These are phyloP conservation scores for Lingula anatina DNA, from an alignment of 2,888 invertebrate species.

Conservation along the genomic window DNA sequence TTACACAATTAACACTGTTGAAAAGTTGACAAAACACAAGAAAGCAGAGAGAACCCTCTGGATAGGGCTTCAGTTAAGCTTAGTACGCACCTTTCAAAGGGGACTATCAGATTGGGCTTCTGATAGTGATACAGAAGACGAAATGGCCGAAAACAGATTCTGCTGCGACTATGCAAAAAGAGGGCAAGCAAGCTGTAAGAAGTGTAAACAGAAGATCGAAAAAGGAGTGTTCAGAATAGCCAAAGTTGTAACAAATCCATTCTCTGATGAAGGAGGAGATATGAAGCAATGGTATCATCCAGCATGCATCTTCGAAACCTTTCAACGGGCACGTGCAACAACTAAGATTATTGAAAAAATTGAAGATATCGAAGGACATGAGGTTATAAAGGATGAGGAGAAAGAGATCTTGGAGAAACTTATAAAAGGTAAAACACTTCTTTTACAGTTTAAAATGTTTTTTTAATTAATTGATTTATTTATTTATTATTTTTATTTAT, in stretches of 20 bases:
- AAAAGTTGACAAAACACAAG: no score
- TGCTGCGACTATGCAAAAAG: conserved; percentile 75
- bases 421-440: conserved; percentile 56
- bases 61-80: no score
- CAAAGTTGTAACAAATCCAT: conserved; percentile 73
- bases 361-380: conserved; percentile 76
- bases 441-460: neutral
- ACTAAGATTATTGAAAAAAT: conserved; percentile 76
- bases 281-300: conserved; percentile 83
- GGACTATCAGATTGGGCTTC: no score
- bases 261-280: conserved; percentile 64
- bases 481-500: neutral
- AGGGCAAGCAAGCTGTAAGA: conserved; percentile 77
- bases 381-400: conserved; percentile 63
- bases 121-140: no score
- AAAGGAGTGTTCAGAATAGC: conserved; percentile 71
- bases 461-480: no score
- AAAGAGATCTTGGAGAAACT: conserved; percentile 63
- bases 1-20: no score
- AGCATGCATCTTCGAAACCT: conserved; percentile 72
- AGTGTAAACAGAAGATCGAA: conserved; percentile 75
- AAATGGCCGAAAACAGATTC: conserved; percentile 53
- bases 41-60: no score
- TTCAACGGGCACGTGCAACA: conserved; percentile 71
- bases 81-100: no score